Evolutionary conservation across 2,797 vertebrate species (phyloP).

Genomic region (Pipistrellus pipistrellus): DNA sequence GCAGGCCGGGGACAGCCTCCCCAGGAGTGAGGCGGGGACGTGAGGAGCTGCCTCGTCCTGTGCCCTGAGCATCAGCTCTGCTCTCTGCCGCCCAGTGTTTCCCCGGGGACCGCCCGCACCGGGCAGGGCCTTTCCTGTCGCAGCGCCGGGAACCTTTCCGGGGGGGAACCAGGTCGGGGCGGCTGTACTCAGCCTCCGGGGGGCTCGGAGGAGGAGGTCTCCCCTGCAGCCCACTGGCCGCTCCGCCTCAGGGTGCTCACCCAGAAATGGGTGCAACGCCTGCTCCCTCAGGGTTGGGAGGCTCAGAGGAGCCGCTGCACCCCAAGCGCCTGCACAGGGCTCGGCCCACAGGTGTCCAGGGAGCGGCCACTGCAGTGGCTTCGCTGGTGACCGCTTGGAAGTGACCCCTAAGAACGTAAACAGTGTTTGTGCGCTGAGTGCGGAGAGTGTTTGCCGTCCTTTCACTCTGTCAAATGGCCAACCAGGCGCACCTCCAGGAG

Average conservation of each 20-base stretch:
- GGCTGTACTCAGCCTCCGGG: not conserved
- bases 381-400: not conserved
- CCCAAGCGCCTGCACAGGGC: rapidly evolving
- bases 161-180: not conserved
- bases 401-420: rapidly evolving
- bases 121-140: rapidly evolving
- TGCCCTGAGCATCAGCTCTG: rapidly evolving
- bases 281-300: not conserved
- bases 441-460: rapidly evolving
- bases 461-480: rapidly evolving
- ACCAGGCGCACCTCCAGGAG: rapidly evolving
- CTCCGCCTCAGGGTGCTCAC: not conserved
- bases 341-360: not conserved
- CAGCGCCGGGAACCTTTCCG: not conserved
- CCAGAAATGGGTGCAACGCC: not conserved
- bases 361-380: rapidly evolving
- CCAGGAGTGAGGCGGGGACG: rapidly evolving
- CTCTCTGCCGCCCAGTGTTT: rapidly evolving
- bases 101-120: too few relatives aligned
- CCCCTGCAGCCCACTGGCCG: not conserved
- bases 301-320: not conserved
- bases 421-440: rapidly evolving
- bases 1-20: rapidly evolving
- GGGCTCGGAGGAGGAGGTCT: not conserved
- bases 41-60: not conserved